phyloP scores from a whole-genome alignment of 1,140 invertebrate genomes.

The Acromyrmex heyeri region DNA sequence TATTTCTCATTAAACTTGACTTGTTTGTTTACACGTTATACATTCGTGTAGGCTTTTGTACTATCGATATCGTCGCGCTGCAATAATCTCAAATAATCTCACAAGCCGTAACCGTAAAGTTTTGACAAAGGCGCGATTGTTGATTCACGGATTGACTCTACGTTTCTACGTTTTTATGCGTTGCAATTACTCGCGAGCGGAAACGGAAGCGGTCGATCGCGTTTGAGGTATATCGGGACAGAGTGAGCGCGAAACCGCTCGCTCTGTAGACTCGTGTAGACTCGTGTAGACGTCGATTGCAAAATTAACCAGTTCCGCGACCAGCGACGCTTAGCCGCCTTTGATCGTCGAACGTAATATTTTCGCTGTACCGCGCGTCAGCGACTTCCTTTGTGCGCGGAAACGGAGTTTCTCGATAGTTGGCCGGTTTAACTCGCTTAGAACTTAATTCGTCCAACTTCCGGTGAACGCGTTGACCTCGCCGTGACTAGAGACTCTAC shows the following conservation, averaged over 20 bases:
- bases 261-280: background rate
- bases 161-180: background rate
- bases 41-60: background rate
- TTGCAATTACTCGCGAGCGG: background rate
- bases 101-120: background rate
- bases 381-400: slow-evolving; percentile 24
- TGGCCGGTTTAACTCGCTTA: background rate
- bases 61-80: background rate
- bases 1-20: too few relatives aligned
- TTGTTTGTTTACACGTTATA: background rate
- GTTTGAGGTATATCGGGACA: background rate
- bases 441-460: slow-evolving; percentile 30
- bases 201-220: slow-evolving; percentile 52
- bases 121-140: background rate
- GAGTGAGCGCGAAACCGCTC: background rate
- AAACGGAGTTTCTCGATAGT: slow-evolving; percentile 12
- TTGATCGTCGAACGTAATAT: slow-evolving; percentile 16
- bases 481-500: background rate
- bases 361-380: slow-evolving; percentile 1
- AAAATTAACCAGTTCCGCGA: slow-evolving; percentile 33
- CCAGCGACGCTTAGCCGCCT: background rate
- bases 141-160: slow-evolving; percentile 4
- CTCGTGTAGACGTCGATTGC: slow-evolving; percentile 25
- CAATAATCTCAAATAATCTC: background rate
- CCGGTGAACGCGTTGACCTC: background rate